Evolutionary conservation across 2,797 vertebrate genomes (phyloP).

Genomic region (Fistularia tabacaria): DNA sequence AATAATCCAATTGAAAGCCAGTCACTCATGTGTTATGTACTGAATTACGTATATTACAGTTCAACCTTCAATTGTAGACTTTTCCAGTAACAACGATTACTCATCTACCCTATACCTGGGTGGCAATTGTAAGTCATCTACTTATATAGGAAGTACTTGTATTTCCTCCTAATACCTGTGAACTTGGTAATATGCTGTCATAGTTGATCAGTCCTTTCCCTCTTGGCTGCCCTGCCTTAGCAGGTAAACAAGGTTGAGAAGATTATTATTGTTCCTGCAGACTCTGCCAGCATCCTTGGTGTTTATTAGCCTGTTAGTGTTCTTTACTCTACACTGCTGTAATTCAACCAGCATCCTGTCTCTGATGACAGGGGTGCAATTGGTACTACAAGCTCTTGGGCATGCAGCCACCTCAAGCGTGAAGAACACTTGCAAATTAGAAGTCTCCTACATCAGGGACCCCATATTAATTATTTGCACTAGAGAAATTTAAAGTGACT

Average conservation of each 20-base stretch:
- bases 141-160: constrained; percentile 40
- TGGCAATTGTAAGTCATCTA: constrained; percentile 8
- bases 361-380: constrained; percentile 74
- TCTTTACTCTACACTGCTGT: constrained; percentile 61
- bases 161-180: constrained; percentile 44
- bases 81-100: no score
- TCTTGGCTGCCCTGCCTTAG: constrained; percentile 46
- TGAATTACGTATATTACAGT: no score
- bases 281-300: constrained; percentile 63
- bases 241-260: constrained; percentile 72
- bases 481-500: constrained; percentile 75
- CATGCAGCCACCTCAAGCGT: constrained; percentile 73
- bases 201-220: constrained; percentile 52
- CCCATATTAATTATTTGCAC: constrained; percentile 79
- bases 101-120: constrained; percentile 17
- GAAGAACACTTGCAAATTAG: constrained; percentile 84
- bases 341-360: constrained; percentile 69
- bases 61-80: no score
- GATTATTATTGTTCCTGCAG: constrained; percentile 71
- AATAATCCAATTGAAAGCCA: no score
- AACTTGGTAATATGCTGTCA: constrained; percentile 38
- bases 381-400: constrained; percentile 76
- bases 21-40: no score
- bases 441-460: constrained; percentile 71
- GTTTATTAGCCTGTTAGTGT: constrained; percentile 73